phyloP scores from a whole-genome alignment of 2,888 invertebrate species.

The Hipparchia semele region DNA sequence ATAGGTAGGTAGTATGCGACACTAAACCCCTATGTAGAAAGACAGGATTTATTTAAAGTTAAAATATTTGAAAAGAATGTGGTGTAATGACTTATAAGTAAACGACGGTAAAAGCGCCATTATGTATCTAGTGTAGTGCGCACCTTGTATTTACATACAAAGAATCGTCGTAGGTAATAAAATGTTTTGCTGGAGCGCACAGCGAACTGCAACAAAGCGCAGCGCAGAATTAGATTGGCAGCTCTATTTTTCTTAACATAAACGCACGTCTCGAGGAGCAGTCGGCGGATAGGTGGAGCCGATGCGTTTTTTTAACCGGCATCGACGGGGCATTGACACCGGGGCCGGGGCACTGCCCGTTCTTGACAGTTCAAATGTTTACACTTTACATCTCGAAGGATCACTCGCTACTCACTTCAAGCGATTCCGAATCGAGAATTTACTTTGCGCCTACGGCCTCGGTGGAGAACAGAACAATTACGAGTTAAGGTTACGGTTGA shows the following conservation, averaged over 20 bases:
- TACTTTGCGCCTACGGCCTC: slow-evolving; percentile 27
- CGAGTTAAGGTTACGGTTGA: slow-evolving; percentile 34
- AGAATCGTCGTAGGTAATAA: slow-evolving; percentile 2
- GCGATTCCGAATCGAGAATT: slow-evolving; percentile 32
- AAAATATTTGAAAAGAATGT: slow-evolving; percentile 15
- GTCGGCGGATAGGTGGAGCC: slow-evolving; percentile 70
- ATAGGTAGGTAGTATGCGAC: slow-evolving; percentile 3
- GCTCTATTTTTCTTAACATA: slow-evolving; percentile 53
- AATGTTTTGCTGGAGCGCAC: background rate
- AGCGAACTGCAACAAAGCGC: slow-evolving; percentile 21
- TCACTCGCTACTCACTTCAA: slow-evolving; percentile 60
- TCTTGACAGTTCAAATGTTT: slow-evolving; percentile 83
- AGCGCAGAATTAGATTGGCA: slow-evolving; percentile 31
- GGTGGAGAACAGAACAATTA: slow-evolving; percentile 18
- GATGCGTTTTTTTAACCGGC: slow-evolving; percentile 79
- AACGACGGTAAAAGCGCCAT: slow-evolving; percentile 5
- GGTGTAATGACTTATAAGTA: background rate
- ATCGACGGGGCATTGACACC: slow-evolving; percentile 79
- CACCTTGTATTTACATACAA: slow-evolving; percentile 16
- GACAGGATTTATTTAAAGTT: slow-evolving; percentile 2
- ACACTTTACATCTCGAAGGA: slow-evolving; percentile 74
- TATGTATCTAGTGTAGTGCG: background rate
- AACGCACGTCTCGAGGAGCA: slow-evolving; percentile 57
- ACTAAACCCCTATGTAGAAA: background rate
- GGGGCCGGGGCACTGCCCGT: slow-evolving; percentile 78